Evolutionary conservation across 2,113 vertebrate genomes (phyloP), one percentile per base, ranked within the genome.

Genomic region (Pantherophis guttatus): DNA sequence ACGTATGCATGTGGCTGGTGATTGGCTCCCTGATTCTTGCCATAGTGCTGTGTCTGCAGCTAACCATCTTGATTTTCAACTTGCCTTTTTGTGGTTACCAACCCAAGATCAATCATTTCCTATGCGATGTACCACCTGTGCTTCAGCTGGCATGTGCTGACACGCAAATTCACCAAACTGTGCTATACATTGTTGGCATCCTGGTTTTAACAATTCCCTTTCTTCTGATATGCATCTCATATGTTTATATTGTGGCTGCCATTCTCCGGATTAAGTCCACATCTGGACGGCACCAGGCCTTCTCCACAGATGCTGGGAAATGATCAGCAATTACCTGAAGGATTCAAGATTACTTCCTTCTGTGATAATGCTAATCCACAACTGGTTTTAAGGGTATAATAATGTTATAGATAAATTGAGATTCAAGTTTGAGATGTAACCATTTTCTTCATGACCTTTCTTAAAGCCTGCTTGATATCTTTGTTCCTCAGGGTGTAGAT

Each of bases 61-160:
- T 95, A 81, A 95, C 95, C 0, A 0, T 85, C 11, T 52, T 96
- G 0, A 91, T 94, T 90, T 94, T 96, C 75, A 93, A 94, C 0
- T 90, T 97, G 91, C 94, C 96, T 13, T 95, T 96, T 70, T 95
- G 96, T 1, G 92, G 94, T 0, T 91, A 23, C 57, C 90, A 0
- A 15, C 62, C 3, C 0, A 91, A 94, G 7, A 95, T 96, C 94
- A 94, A 90, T 21, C 70, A 81, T 39, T 81, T 81, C 33, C 70
- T 81, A 19, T 44, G 70, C 39, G 70, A 81, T 3, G 59, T 94
- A 52, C 93, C 96, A 0, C 95, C 95, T 0, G 86, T 95, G 13
- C 65, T 94, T 81, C 23, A 91, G 5, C 92, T 95, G 93, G 97
- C 96, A 88, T 96, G 96, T 1, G 95, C 93, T 0, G 92, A 96